Evolutionary conservation across 2,888 invertebrate genomes (phyloP).

Genomic region (Cryptus viduatorius): DNA sequence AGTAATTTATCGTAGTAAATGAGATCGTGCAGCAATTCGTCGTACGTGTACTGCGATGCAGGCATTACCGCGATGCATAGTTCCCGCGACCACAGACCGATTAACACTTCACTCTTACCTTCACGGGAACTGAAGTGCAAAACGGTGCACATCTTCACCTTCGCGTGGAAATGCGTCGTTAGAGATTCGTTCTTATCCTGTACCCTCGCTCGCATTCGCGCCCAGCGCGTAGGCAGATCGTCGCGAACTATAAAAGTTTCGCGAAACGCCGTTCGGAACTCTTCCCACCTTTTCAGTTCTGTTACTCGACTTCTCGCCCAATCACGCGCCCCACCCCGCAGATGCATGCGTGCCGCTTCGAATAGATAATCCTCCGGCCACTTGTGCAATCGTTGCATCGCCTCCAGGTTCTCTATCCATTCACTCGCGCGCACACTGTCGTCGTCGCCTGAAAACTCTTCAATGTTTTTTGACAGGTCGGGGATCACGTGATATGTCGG

Average conservation of each 20-base stretch:
- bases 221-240: not conserved
- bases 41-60: not conserved
- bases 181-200: slow-evolving; percentile 3
- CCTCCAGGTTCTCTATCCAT: slow-evolving; percentile 5
- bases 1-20: not conserved
- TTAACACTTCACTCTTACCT: not conserved
- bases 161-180: not conserved
- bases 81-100: not conserved
- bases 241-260: not conserved
- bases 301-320: not conserved
- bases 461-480: not conserved
- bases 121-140: not conserved
- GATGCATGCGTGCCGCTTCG: not conserved
- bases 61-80: slow-evolving; percentile 10
- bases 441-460: not conserved
- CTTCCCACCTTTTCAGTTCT: not conserved
- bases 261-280: not conserved
- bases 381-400: slow-evolving; percentile 1
- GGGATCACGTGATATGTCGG: not conserved
- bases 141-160: not conserved
- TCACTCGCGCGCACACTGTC: not conserved
- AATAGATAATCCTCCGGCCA: slow-evolving; percentile 9
- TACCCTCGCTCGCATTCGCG: not conserved
- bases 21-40: slow-evolving; percentile 8
- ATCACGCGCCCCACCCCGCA: not conserved